Evolutionary conservation across 2,888 invertebrate species (phyloP).

Genomic region (Euplexia lucipara): DNA sequence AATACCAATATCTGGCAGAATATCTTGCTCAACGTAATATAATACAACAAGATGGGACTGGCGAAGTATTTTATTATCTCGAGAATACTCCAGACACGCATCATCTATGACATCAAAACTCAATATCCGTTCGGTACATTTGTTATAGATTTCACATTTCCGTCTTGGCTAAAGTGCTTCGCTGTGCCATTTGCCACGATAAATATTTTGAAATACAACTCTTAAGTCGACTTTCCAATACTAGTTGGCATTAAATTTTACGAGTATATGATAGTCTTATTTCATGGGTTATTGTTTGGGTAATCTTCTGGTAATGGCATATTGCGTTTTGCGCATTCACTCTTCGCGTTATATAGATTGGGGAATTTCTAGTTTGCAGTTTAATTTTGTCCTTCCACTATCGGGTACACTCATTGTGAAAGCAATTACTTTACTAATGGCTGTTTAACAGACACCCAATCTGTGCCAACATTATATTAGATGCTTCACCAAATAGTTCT

Average conservation of each 20-base stretch:
- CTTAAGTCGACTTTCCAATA: constrained; percentile 77
- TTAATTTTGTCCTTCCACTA: constrained; percentile 41
- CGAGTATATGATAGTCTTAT: constrained; percentile 71
- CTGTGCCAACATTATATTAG: constrained; percentile 26
- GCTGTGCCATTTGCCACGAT: constrained; percentile 74
- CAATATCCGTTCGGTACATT: constrained; percentile 85
- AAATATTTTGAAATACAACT: constrained; percentile 80
- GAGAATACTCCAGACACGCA: constrained; percentile 80
- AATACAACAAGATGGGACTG: constrained; percentile 61
- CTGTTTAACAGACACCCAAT: constrained; percentile 35
- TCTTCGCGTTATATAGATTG: constrained; percentile 52
- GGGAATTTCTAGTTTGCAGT: constrained; percentile 44
- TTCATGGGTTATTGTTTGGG: constrained; percentile 74
- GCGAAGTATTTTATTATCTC: constrained; percentile 84
- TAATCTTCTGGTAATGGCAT: constrained; percentile 68
- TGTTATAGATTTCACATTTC: constrained; percentile 85
- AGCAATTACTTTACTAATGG: constrained; percentile 47
- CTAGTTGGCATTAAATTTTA: constrained; percentile 80
- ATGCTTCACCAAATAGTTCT: constrained; percentile 28
- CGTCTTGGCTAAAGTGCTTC: constrained; percentile 73
- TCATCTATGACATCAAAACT: constrained; percentile 85
- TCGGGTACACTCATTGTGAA: constrained; percentile 26
- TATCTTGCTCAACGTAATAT: constrained; percentile 55
- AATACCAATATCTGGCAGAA: constrained; percentile 60
- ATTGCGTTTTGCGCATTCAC: constrained; percentile 57